Evolutionary conservation across 2,888 invertebrate species (phyloP).

Genomic region (Spodoptera littoralis): DNA sequence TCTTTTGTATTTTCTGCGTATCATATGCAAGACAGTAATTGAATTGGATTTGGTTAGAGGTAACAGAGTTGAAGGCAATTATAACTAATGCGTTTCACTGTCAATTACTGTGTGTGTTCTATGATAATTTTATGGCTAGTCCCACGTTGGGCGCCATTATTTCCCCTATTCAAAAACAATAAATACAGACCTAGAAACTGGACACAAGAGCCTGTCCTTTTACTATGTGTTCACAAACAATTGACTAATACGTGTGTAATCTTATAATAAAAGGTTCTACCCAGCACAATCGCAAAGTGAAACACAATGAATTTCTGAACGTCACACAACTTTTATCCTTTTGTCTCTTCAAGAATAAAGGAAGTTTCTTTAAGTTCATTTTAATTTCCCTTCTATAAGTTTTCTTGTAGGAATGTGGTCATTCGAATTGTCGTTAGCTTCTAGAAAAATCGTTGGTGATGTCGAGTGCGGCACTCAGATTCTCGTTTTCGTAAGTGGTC

Average conservation of each 20-base stretch:
- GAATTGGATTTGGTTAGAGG: too few species aligned
- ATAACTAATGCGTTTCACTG: too few species aligned
- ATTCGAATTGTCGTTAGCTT: conserved; percentile 51
- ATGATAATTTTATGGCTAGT: not conserved
- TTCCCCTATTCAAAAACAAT: not conserved
- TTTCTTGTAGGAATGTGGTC: conserved; percentile 39
- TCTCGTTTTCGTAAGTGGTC: conserved; percentile 44
- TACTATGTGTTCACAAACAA: conserved; percentile 12
- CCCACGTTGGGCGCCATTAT: conserved; percentile 2
- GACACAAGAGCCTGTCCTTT: not conserved
- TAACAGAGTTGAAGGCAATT: too few species aligned
- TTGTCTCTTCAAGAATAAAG: conserved; percentile 22
- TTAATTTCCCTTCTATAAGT: conserved; percentile 43
- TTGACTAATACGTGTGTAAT: conserved; percentile 1
- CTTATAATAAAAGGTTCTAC: conserved; percentile 4
- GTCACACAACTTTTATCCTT: conserved; percentile 11
- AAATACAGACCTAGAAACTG: conserved; percentile 1
- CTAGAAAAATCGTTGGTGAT: conserved; percentile 37
- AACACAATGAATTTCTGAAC: conserved; percentile 12
- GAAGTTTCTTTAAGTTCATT: conserved; percentile 43
- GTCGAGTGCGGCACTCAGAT: conserved; percentile 38
- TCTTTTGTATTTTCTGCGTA: not conserved
- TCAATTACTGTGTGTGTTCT: too few species aligned
- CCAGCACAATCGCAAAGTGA: conserved; percentile 22
- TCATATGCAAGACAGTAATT: not conserved